Conservation (phyloP, 2,797 vertebrate species). For the Eleutherodactylus coqui region DNA sequence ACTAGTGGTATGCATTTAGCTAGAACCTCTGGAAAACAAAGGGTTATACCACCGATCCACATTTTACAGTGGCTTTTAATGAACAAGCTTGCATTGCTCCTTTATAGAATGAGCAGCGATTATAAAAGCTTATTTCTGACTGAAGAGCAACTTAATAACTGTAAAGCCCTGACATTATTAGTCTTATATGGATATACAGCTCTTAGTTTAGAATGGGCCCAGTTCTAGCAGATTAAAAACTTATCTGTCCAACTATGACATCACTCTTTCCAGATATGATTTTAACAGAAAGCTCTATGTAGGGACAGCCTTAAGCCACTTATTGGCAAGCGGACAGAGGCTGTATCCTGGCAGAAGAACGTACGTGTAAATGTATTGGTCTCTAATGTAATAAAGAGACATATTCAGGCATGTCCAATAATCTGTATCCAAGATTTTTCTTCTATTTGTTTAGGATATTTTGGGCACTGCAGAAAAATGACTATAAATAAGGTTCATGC, state of each 20-base stretch:
- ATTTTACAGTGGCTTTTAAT: neutral
- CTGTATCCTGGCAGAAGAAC: slow-evolving; percentile 44
- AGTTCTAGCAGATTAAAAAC: slow-evolving; percentile 40
- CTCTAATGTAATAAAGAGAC: slow-evolving; percentile 40
- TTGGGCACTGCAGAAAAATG: neutral
- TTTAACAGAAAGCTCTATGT: slow-evolving; percentile 54
- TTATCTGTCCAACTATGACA: slow-evolving; percentile 53
- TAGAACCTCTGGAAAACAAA: neutral
- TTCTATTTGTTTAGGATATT: slow-evolving; percentile 22
- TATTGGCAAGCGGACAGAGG: slow-evolving; percentile 49
- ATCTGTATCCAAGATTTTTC: neutral
- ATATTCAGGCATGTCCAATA: neutral
- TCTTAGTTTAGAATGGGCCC: neutral
- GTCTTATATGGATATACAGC: slow-evolving; percentile 36
- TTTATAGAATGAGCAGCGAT: neutral
- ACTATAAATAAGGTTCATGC: neutral
- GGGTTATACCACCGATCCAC: too few relatives aligned
- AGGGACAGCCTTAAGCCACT: slow-evolving; percentile 52
- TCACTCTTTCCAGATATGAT: slow-evolving; percentile 57
- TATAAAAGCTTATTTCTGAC: neutral
- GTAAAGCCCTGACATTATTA: neutral
- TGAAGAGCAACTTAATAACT: neutral
- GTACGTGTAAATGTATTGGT: slow-evolving; percentile 29
- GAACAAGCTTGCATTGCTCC: neutral
- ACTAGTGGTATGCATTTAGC: neutral